Evolutionary conservation across 2,888 invertebrate genomes (phyloP).

Genomic region (Apodemia hepburni): DNA sequence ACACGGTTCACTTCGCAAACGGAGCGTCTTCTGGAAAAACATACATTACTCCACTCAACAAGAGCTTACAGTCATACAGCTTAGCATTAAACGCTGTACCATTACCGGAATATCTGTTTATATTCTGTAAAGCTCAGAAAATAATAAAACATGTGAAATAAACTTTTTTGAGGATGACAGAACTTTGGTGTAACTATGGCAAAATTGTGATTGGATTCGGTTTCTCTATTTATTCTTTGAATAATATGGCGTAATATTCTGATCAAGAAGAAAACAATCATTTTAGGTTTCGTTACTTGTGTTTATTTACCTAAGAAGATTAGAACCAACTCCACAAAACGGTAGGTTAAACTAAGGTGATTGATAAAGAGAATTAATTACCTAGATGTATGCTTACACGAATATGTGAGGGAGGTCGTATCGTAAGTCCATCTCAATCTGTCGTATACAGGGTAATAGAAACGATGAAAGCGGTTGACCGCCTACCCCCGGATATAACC

Average conservation of each 20-base stretch:
- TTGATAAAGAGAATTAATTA: background rate
- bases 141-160: constrained; percentile 56
- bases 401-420: constrained; percentile 13
- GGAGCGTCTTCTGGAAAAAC: too few species aligned
- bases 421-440: constrained; percentile 52
- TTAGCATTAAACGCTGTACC: constrained; percentile 27
- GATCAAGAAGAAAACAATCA: too few species aligned
- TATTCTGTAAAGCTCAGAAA: constrained; percentile 33
- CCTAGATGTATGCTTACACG: background rate
- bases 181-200: too few species aligned
- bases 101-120: constrained; percentile 31
- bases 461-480: constrained; percentile 64
- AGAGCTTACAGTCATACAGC: constrained; percentile 21
- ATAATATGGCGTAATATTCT: too few species aligned
- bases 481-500: constrained; percentile 63
- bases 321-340: background rate
- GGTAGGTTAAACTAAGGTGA: too few species aligned
- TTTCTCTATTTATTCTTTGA: too few species aligned
- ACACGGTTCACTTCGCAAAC: too few species aligned
- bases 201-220: too few species aligned
- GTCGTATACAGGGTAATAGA: constrained; percentile 65
- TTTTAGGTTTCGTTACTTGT: too few species aligned
- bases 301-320: background rate
- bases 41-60: background rate
- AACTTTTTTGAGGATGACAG: too few species aligned